These are phyloP conservation scores for Sogatella furcifera DNA, from an alignment of 1,140 invertebrate genomes.

Conservation along the genomic window DNA sequence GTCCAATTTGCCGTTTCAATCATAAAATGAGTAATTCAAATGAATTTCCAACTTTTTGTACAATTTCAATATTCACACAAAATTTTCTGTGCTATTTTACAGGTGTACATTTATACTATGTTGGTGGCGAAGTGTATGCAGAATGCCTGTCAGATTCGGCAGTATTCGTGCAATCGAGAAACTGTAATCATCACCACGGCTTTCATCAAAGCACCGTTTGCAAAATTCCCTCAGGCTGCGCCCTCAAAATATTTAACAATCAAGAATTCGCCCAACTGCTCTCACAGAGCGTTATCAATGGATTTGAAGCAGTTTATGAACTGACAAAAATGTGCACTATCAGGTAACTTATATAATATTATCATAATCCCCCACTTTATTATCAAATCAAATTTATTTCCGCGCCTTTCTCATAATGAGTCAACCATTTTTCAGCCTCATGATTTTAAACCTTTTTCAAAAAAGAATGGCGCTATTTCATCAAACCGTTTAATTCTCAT, in stretches of 20 bases:
- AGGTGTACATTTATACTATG: constrained; percentile 92
- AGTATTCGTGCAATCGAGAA: constrained; percentile 92
- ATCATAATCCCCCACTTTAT: too few relatives aligned
- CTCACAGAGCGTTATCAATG: constrained; percentile 85
- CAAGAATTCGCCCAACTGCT: constrained; percentile 89
- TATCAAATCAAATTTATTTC: too few relatives aligned
- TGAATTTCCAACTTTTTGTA: too few relatives aligned
- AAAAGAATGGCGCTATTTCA: too few relatives aligned
- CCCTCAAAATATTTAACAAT: constrained; percentile 94
- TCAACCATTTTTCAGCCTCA: too few relatives aligned
- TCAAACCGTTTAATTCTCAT: too few relatives aligned
- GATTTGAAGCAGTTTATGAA: constrained; percentile 93
- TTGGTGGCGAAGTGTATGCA: constrained; percentile 95
- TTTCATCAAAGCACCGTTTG: constrained; percentile 94
- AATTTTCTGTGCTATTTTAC: background rate
- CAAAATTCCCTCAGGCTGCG: constrained; percentile 89
- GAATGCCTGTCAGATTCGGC: constrained; percentile 90
- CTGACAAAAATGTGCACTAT: constrained; percentile 98
- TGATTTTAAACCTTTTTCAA: too few relatives aligned
- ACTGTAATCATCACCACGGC: constrained; percentile 90
- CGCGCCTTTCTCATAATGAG: too few relatives aligned
- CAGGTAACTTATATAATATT: constrained; percentile 47
- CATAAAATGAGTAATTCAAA: too few relatives aligned
- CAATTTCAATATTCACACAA: too few relatives aligned
- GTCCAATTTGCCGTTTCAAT: too few relatives aligned